Evolutionary conservation across 2,888 invertebrate genomes (phyloP), one percentile per base, ranked within the genome.

Genomic region (Formica aserva): DNA sequence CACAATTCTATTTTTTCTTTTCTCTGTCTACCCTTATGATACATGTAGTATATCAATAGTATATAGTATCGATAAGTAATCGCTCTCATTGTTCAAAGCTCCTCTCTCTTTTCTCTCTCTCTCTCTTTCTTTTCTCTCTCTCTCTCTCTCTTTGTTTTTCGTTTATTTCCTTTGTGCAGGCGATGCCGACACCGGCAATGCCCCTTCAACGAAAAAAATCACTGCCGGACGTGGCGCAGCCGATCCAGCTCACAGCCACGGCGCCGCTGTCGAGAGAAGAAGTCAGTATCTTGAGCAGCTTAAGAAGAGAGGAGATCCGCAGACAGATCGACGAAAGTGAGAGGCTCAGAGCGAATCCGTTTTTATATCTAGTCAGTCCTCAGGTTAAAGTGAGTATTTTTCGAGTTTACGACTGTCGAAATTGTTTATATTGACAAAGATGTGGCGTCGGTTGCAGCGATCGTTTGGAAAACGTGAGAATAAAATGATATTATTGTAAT

Each of bases 351-450:
- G 98, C 98, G 94, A 99, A 99, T 96, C 99, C 99, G 93, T 96
- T 99, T 93, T 97, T 99, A 93, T 99, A 98, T 95, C 96, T 99
- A 95, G 97, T 98, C 97, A 98, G 98, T 97, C 99, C 99, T 94
- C 98, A 98, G 96, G 98, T 99, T 92, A 98, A 98, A 98, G 99
- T 99, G 95, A 95, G 96, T 95, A 87, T 89, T 83, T 63, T 66
- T 13, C 26, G 26, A 1, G 4, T 55, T 38, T 41, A 62, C 2
- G 9, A 38, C 45, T 63, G 48, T 32, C 60, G 71, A 60, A 78
- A 45, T 26, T 22, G 29, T 15, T 32, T 45, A 41, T 57, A 29
- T 55, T 78, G 69, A 71, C 60, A 18, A 60, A 69, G 18, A 15
- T 55, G 26, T n/a, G 18, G 45, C 48, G 38, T 32, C 29, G 18